phyloP scores from a whole-genome alignment of 2,113 vertebrate species.

The Oreotrochilus melanogaster region DNA sequence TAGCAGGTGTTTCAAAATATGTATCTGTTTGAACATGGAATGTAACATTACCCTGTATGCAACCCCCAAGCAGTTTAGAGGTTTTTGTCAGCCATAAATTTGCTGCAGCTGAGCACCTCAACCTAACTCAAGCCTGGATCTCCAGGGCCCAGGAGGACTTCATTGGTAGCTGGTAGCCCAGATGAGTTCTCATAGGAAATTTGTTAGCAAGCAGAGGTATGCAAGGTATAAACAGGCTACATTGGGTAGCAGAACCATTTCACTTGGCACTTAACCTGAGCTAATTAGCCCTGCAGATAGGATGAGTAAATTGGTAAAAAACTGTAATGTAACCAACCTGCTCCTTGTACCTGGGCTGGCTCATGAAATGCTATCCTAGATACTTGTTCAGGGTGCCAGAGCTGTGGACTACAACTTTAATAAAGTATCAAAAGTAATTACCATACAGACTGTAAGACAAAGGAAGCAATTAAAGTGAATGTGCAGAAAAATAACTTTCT shows the following conservation, averaged over 20 bases:
- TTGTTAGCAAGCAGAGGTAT: not conserved
- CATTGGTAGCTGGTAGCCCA: not conserved
- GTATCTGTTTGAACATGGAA: not conserved
- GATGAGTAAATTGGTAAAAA: not conserved
- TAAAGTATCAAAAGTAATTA: not conserved
- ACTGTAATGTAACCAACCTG: not conserved
- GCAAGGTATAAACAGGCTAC: not conserved
- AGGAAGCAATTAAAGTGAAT: not conserved
- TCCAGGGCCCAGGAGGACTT: not conserved
- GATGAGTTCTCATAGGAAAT: not conserved
- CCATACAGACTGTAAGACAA: not conserved
- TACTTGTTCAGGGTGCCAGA: not conserved
- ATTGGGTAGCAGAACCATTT: not conserved
- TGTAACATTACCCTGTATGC: not conserved
- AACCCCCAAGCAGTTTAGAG: not conserved
- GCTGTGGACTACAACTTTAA: not conserved
- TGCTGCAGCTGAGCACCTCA: not conserved
- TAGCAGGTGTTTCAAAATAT: not conserved
- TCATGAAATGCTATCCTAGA: not conserved
- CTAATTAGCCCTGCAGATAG: conserved; percentile 12
- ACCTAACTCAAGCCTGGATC: rapidly evolving
- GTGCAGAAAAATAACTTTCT: not conserved
- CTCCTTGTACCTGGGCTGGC: not conserved
- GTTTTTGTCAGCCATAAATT: not conserved
- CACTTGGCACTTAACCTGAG: not conserved